Conservation (phyloP, 2,888 invertebrate genomes). For the Eutolmus rufibarbis region DNA sequence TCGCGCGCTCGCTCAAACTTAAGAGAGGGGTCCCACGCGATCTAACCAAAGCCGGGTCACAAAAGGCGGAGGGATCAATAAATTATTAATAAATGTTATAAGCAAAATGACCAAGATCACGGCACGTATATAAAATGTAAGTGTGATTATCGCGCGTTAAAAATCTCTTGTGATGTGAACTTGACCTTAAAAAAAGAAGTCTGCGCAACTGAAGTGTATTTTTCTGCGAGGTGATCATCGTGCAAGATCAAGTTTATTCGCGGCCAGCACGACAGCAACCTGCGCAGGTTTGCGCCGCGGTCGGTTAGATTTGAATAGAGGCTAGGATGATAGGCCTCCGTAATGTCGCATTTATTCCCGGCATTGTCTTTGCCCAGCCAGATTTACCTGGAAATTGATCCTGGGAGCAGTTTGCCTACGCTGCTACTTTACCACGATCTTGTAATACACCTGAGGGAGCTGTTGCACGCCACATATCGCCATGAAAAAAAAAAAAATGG, state of each 20-base stretch:
- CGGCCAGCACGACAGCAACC: not conserved
- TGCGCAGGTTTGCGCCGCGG: not conserved
- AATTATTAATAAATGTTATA: conserved; percentile 22
- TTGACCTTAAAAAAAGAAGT: conserved; percentile 16
- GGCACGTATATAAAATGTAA: not conserved
- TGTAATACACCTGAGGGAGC: not conserved
- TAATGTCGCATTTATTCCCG: conserved; percentile 12
- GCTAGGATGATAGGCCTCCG: not conserved
- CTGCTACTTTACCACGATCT: not conserved
- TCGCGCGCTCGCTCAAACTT: not conserved
- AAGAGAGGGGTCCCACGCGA: conserved; percentile 7
- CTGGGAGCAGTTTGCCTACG: not conserved
- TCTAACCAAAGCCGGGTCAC: not conserved
- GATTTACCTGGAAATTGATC: not conserved
- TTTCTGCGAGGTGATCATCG: conserved; percentile 3
- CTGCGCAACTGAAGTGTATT: not conserved
- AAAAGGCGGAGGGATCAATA: conserved; percentile 3
- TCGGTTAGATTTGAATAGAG: not conserved
- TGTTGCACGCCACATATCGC: not conserved
- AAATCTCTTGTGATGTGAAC: conserved; percentile 18
- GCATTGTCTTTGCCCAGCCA: conserved; percentile 5
- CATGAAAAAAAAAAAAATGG: not conserved
- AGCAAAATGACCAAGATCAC: not conserved
- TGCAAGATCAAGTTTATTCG: conserved; percentile 20
- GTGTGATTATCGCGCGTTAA: not conserved